A percentile compares a stretch with the other conserved stretches of the same genome.
phyloP scores from a whole-genome alignment of 2,797 vertebrate genomes.

The Amblyraja radiata region DNA sequence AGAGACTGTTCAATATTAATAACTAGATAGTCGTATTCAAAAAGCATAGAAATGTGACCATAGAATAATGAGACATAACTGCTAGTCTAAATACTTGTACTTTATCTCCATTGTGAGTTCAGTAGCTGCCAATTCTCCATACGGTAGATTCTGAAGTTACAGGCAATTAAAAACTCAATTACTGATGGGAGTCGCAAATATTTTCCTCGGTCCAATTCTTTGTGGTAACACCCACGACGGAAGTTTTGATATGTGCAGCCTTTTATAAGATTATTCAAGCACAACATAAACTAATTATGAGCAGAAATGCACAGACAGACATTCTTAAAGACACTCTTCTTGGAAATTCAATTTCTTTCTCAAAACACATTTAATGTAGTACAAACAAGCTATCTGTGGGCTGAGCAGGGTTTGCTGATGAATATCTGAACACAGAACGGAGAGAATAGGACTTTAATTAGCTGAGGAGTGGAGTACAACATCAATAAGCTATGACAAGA shows the following conservation, averaged over 20 bases:
- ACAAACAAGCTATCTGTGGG: neutral
- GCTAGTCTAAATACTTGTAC: neutral
- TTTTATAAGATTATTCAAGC: neutral
- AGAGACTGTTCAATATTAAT: neutral
- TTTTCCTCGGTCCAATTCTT: neutral
- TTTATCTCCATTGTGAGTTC: neutral
- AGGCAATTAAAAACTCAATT: neutral
- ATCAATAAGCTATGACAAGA: neutral
- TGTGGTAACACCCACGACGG: constrained; percentile 5
- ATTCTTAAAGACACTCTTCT: neutral
- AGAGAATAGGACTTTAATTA: neutral
- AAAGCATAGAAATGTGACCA: neutral
- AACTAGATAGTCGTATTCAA: neutral
- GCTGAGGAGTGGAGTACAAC: neutral
- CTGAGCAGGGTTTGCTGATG: neutral
- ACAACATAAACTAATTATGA: neutral
- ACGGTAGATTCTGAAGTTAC: neutral
- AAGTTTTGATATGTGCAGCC: neutral
- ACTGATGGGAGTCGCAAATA: neutral
- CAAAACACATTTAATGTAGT: neutral
- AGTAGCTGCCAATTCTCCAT: neutral
- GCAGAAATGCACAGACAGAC: neutral
- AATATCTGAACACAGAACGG: neutral
- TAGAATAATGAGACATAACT: too few relatives aligned
- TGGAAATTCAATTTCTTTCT: neutral